Evolutionary conservation across 2,888 invertebrate genomes (phyloP), one percentile per base, ranked within the genome.

Genomic region (Tenodera sinensis): DNA sequence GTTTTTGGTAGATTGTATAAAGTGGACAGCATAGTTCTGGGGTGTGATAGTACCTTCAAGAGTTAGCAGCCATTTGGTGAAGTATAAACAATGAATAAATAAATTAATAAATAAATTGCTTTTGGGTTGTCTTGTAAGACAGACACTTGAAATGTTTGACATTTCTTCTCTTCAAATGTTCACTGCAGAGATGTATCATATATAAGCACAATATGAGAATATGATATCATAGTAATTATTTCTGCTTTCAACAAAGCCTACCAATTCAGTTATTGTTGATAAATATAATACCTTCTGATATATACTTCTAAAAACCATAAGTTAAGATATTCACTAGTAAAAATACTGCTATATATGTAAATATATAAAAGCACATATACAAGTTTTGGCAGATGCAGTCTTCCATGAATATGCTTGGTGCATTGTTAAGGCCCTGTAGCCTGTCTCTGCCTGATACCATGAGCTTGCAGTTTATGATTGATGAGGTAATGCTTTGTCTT

Each of bases 401-500:
- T 83, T 54, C 28, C 20, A 27, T 54, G 28, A 27, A 27, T 34
- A 54, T 28, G 30, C 20, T 28, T 71, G 81, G 27, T 28, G 47
- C 25, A 25, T 82, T n/a, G 83, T 84, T 86, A 88, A 20, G 83
- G 88, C 47, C 89, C 89, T 15, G 88, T 83, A n/a, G 84, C 28
- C 86, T 90, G 90, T 54, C 90, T 88, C 85, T 90, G 90, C 25
- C 90, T 83, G 81, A 90, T 89, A 86, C 91, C 91, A 88, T 91
- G 91, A 71, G 91, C 91, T 88, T 91, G 91, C 85, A 91, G 91
- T 89, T 91, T 91, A 89, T 91, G 91, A 88, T 91, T 91, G 89
- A 91, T 91, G 87, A 91, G 91, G 90, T 91, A 91, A 89, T 91
- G 91, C 83, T 91, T 91, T 27, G 91, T 91, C 91, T 91, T 91